Conservation (phyloP, 2,113 vertebrate genomes). For the Corythaeola cristata region DNA sequence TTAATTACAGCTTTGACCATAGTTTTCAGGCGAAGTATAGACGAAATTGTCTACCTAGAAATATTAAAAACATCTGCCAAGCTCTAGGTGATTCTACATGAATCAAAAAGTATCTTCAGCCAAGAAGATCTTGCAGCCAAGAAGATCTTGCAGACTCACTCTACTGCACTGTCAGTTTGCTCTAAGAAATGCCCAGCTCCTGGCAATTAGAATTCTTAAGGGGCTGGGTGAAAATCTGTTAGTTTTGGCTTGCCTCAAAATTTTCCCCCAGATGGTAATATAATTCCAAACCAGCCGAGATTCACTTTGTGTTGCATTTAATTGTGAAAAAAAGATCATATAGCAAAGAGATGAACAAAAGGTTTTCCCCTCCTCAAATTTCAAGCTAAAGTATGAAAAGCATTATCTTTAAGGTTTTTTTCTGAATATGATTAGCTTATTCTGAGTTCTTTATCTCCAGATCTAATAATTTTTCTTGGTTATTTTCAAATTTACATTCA, state of each 20-base stretch:
- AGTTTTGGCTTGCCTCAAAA: conserved; percentile 36
- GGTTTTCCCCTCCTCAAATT: neutral
- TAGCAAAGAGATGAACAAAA: neutral
- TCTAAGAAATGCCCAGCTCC: neutral
- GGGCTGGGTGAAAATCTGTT: conserved; percentile 34
- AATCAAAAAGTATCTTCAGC: neutral
- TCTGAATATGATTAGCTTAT: neutral
- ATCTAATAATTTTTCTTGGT: neutral
- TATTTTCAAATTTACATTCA: conserved; percentile 8
- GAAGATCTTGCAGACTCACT: neutral
- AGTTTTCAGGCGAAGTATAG: neutral
- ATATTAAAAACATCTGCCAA: neutral
- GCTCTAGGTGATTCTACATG: neutral
- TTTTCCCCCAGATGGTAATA: conserved; percentile 31
- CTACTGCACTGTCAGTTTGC: neutral
- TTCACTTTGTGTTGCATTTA: conserved; percentile 18
- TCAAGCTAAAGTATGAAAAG: neutral
- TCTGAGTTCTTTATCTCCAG: neutral
- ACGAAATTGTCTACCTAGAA: neutral
- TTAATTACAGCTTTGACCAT: neutral
- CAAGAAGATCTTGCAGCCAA: neutral
- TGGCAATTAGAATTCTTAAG: conserved; percentile 51
- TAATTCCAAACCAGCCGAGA: conserved; percentile 54
- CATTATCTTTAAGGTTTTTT: neutral
- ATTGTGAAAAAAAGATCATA: neutral